Conservation (phyloP, 2,113 vertebrate species). For the Amazona guildingii region DNA sequence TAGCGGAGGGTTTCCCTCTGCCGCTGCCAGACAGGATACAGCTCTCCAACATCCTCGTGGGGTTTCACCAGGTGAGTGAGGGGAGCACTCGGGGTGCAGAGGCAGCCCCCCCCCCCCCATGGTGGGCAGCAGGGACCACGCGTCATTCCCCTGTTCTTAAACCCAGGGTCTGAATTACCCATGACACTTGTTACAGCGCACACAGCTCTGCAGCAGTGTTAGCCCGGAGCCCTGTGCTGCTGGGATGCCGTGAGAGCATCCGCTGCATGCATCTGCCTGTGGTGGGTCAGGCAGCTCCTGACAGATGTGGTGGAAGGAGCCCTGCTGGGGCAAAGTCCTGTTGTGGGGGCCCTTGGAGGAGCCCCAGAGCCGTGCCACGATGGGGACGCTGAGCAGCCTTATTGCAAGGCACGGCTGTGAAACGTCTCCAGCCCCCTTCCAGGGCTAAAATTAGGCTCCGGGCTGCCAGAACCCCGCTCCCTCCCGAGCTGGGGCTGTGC, state of each 20-base stretch:
- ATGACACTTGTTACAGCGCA: fast-evolving
- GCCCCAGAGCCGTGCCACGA: fast-evolving
- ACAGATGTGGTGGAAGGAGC: not conserved
- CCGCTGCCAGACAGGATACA: constrained; percentile 37
- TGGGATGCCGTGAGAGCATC: not conserved
- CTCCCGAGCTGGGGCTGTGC: not conserved
- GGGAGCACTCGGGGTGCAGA: not conserved
- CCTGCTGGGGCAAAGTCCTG: too few species aligned
- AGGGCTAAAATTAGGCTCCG: not conserved
- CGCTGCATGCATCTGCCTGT: not conserved
- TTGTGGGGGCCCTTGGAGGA: not conserved
- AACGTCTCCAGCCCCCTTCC: not conserved
- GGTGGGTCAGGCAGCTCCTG: not conserved
- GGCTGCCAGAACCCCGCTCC: not conserved
- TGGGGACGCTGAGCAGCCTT: fast-evolving
- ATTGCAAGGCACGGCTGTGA: not conserved
- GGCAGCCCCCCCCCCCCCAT: fast-evolving
- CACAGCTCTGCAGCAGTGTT: fast-evolving
- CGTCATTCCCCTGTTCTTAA: not conserved
- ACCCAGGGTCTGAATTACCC: fast-evolving
- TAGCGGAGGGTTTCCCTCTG: constrained; percentile 67
- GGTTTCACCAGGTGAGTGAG: constrained; percentile 67
- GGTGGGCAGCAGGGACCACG: fast-evolving
- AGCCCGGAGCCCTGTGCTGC: not conserved
- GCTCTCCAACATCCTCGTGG: constrained; percentile 60